These are phyloP conservation scores for Bombus sibiricus DNA, from an alignment of 1,140 invertebrate species.

Conservation along the genomic window DNA sequence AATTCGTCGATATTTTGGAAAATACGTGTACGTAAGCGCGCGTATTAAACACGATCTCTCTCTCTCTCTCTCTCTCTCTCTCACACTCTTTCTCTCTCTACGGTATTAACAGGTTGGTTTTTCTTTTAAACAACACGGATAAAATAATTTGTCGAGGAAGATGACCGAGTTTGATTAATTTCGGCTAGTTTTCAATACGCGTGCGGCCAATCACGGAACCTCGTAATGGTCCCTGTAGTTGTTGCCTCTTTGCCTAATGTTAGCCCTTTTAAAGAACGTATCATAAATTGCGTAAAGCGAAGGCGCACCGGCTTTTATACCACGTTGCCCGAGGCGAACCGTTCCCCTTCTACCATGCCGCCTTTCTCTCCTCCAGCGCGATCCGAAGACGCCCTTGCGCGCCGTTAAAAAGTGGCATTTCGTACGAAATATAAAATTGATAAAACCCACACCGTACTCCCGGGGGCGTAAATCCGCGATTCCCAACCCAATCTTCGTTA, in stretches of 20 bases:
- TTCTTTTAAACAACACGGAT: too few relatives aligned
- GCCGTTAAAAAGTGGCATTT: slow-evolving; percentile 13
- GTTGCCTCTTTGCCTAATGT: slow-evolving; percentile 43
- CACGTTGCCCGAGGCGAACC: slow-evolving; percentile 12
- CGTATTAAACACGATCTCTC: too few relatives aligned
- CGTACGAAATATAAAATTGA: slow-evolving; percentile 13
- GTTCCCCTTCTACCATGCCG: slow-evolving; percentile 8
- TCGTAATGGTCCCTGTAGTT: slow-evolving; percentile 17
- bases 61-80: too few relatives aligned
- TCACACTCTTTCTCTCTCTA: too few relatives aligned
- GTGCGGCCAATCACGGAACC: slow-evolving; percentile 38
- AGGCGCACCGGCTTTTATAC: slow-evolving; percentile 43
- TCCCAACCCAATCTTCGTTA: not conserved
- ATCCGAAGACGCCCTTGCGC: slow-evolving; percentile 1
- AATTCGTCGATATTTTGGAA: too few relatives aligned
- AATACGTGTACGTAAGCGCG: fast-evolving
- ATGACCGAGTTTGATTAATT: slow-evolving; percentile 12
- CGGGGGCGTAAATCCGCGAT: not conserved
- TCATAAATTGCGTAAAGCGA: slow-evolving; percentile 56
- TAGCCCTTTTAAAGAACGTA: slow-evolving; percentile 53
- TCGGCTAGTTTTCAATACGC: slow-evolving; percentile 24
- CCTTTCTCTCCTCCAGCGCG: not conserved
- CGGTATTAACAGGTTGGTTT: too few relatives aligned
- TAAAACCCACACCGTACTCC: not conserved
- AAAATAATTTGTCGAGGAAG: not conserved